Percentiles rank a stretch among this genome's conserved stretches.
Evolutionary conservation across 2,888 invertebrate genomes (phyloP).

Genomic region (Strigamia maritima): DNA sequence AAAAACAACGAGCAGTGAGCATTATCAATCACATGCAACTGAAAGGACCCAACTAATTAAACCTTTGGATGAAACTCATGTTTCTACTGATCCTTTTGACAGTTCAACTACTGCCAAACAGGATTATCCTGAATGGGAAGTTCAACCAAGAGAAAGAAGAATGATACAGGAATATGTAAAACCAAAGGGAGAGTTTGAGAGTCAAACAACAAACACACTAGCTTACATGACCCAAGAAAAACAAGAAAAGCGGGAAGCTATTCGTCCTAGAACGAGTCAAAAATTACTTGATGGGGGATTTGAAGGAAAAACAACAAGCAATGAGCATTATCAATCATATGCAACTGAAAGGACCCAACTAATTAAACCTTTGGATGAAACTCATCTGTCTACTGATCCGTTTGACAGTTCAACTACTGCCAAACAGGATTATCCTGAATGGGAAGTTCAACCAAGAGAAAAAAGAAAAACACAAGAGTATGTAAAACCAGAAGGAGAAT

Average conservation of each 20-base stretch:
- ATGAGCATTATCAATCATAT: background rate
- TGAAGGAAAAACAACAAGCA: background rate
- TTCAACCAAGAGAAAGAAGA: background rate
- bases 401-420: background rate
- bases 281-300: background rate
- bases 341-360: background rate
- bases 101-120: background rate
- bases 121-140: constrained; percentile 32
- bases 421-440: no score
- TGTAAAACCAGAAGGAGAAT: background rate
- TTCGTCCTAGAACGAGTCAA: background rate
- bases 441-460: no score
- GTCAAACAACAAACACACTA: constrained; percentile 43
- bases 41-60: no score
- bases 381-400: background rate
- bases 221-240: background rate
- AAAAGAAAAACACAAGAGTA: no score
- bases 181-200: constrained; percentile 28
- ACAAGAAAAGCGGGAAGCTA: background rate
- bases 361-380: background rate
- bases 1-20: no score
- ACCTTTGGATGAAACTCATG: no score
- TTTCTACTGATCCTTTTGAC: no score
- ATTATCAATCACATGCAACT: no score
- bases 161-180: background rate